Base-by-base conservation (phyloP, 2,888 invertebrate species). In the Rhodophaea formosa region DNA sequence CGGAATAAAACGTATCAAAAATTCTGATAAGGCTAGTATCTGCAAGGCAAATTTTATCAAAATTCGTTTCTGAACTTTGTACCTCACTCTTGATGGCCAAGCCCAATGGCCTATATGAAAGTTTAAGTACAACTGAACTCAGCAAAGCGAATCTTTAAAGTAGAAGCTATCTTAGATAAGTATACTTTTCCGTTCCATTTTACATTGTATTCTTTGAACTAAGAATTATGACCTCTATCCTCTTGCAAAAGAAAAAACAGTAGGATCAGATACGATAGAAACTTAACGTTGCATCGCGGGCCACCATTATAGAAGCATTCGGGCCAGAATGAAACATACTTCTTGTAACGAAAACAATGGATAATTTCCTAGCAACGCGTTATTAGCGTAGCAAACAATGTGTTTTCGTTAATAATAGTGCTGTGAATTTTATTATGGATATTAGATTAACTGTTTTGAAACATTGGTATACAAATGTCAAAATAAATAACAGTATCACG, bases 301-400 rank as follows among this genome's bases (percentile, higher is more conserved):
- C 46, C n/a, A 23, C 7, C 42, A 42, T 42, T 49, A 49, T 52
- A 15, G 23, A 35, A 23, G 43, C n/a, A 53, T 39, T 39, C 39
- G n/a, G n/a, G 70, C 71, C 63, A 75, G 70, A 72, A 74, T 73
- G 66, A 68, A 73, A 65, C 65, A 74, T 79, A 77, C 75, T 74
- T 82, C 78, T 79, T 78, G 65, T 70, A 66, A 65, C 61, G 62
- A 72, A 79, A 79, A 87, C 86, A 87, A 86, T 86, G 68, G 82
- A 64, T 70, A 70, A 81, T 84, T 79, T 78, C 64, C 63, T 72
- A 68, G 70, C 71, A 79, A 74, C 74, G 61, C 63, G 65, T 80
- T 80, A 84, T 85, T 84, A 86, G 75, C 72, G 69, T 70, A 63
- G 62, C 71, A 74, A 72, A 80, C 75, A 78, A 79, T 75, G 71